phyloP scores from a whole-genome alignment of 2,113 vertebrate genomes.

The Festucalex cinctus region DNA sequence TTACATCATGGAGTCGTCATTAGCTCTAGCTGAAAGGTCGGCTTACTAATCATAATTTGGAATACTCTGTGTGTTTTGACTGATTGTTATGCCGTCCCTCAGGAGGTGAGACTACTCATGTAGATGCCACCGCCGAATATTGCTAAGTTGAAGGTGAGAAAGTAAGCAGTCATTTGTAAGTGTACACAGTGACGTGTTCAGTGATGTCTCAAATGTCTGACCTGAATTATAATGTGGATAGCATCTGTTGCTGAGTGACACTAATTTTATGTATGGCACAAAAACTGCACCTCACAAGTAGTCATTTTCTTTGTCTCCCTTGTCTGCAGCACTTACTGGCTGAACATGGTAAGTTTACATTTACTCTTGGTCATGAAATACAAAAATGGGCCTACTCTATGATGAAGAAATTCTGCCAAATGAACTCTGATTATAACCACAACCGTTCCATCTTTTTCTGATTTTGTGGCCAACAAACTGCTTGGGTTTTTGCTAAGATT shows the following conservation, averaged over 20 bases:
- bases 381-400: constrained; percentile 29
- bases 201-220: constrained; percentile 77
- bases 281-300: background rate
- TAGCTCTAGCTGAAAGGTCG: constrained; percentile 78
- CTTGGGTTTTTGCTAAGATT: background rate
- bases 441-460: constrained; percentile 75
- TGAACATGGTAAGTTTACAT: constrained; percentile 7
- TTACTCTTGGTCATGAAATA: background rate
- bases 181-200: constrained; percentile 18
- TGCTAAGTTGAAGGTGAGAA: constrained; percentile 14
- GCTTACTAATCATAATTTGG: background rate
- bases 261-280: rapidly evolving
- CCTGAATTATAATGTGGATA: constrained; percentile 71
- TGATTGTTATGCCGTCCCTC: background rate
- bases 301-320: background rate
- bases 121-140: rapidly evolving
- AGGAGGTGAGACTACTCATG: background rate
- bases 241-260: constrained; percentile 58
- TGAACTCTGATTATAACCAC: constrained; percentile 74
- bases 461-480: constrained; percentile 33
- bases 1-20: constrained; percentile 63
- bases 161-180: rapidly evolving
- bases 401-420: constrained; percentile 79
- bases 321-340: background rate
- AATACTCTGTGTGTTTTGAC: background rate